Percentiles rank a stretch among this genome's conserved stretches.
Conservation (phyloP, 2,797 vertebrate species). For the Sebastes itinus region DNA sequence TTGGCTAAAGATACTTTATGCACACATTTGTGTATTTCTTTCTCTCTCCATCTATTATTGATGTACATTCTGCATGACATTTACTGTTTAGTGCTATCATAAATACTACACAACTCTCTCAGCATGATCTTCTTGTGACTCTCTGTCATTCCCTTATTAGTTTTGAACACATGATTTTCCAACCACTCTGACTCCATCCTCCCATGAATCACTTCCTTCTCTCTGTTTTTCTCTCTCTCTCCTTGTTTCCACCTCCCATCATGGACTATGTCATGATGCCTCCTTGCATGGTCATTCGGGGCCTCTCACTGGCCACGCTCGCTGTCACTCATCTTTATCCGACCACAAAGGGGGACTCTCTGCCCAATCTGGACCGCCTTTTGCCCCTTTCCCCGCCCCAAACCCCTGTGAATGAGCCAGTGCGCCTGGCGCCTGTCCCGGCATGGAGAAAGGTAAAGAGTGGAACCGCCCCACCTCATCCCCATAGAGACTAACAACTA, state of each 20-base stretch:
- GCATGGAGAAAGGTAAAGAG: constrained; percentile 98
- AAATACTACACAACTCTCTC: constrained; percentile 1
- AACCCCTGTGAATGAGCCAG: constrained; percentile 83
- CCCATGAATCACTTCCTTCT: constrained; percentile 58
- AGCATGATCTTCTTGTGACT: constrained; percentile 23
- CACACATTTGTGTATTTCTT: not conserved
- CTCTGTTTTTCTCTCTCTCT: constrained; percentile 39
- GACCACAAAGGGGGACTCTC: constrained; percentile 78
- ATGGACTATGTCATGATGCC: constrained; percentile 62
- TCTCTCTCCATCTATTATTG: not conserved
- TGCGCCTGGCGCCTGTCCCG: constrained; percentile 84
- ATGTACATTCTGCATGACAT: constrained; percentile 3
- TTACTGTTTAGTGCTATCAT: not conserved
- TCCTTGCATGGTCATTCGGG: constrained; percentile 65
- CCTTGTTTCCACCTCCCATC: constrained; percentile 34
- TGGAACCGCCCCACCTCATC: not conserved
- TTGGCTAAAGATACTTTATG: not conserved
- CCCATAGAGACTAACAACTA: constrained; percentile 47
- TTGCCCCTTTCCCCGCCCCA: constrained; percentile 80
- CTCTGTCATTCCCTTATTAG: constrained; percentile 18
- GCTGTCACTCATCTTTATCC: constrained; percentile 43
- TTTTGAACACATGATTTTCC: constrained; percentile 35
- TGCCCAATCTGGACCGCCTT: constrained; percentile 89
- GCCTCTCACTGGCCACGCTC: constrained; percentile 41
- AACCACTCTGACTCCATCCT: constrained; percentile 16